These are phyloP conservation scores for Protomyctophum bolini DNA, from an alignment of 2,113 vertebrate genomes.

Conservation along the genomic window DNA sequence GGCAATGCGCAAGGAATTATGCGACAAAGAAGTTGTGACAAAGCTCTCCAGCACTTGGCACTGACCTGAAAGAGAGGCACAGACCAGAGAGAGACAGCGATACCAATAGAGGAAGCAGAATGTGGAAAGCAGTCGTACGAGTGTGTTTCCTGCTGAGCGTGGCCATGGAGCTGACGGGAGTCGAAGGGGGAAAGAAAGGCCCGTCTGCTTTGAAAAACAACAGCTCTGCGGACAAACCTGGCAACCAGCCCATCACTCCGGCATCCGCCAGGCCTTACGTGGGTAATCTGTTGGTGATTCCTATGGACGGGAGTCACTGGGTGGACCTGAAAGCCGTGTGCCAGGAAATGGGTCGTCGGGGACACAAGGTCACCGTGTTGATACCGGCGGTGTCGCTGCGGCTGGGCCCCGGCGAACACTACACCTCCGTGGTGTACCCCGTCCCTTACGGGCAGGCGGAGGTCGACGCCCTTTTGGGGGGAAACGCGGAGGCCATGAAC, in stretches of 20 bases:
- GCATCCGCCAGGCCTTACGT: conserved; percentile 21
- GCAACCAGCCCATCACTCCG: background rate
- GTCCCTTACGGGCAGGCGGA: conserved; percentile 71
- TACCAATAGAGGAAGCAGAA: conserved; percentile 8
- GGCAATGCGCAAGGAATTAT: no score
- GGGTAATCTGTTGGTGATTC: conserved; percentile 84
- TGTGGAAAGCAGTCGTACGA: conserved; percentile 38
- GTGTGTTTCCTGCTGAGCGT: conserved; percentile 43
- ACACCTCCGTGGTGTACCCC: conserved; percentile 61
- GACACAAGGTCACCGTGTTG: conserved; percentile 77
- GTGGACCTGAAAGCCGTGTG: conserved; percentile 73
- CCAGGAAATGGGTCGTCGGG: conserved; percentile 77
- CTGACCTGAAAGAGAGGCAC: background rate
- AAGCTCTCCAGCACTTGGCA: no score
- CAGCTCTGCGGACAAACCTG: background rate
- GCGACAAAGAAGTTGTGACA: no score
- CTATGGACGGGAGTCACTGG: conserved; percentile 91
- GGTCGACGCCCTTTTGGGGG: background rate
- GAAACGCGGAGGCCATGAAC: conserved; percentile 10
- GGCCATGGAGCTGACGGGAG: conserved; percentile 1
- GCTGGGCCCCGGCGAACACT: conserved; percentile 77
- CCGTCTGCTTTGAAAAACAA: background rate
- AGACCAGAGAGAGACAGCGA: background rate
- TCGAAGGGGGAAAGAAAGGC: background rate
- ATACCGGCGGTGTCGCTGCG: conserved; percentile 78